Base-by-base conservation (phyloP, 2,113 vertebrate species). In the Takifugu bimaculatus region DNA sequence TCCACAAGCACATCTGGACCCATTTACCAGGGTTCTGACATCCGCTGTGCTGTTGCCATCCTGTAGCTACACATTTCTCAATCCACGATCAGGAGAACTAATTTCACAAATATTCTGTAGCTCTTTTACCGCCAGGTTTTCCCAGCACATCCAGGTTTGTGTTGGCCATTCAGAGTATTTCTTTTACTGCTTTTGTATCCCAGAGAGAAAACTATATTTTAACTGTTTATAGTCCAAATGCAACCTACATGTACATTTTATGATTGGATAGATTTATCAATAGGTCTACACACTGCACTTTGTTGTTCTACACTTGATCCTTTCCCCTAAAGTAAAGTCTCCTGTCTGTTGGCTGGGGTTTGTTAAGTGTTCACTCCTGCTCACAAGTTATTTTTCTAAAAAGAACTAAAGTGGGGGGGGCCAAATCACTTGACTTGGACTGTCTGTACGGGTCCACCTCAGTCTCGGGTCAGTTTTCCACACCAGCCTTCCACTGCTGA, bases 141-240 rank as follows among this genome's bases (percentile, higher is more conserved):
- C 7, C 6, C 52, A 15, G 27, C 3, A 6, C 52, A 26, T 26
- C 26, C 48, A 60, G 70, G 66, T 55, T 77, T 63, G 28, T 60
- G 32, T 80, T 75, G 35, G 75, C 42, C 57, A 69, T 75, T 57
- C 64, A 74, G 66, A 65, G 74, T 70, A 35, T 83, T 84, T 80
- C 50, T 79, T 89, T 90, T 86, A 75, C 80, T 89, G 89, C 73
- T 90, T 87, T 91, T 92, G 73, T 91, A 91, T 88, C 75, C 77
- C 77, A 80, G 74, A 85, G 74, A 83, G 48, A 85, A 85, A 52
- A 85, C 43, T 85, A 76, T 87, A 85, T 89, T 88, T 89, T 77
- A 88, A 83, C 78, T 82, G 74, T 91, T 88, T 86, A 65, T 87
- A 88, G 90, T 87, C 86, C 88, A 90, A 90, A 85, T 71, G 60